Evolutionary conservation across 1,140 invertebrate species (phyloP), one percentile per base, ranked within the genome.

Genomic region (Leptinotarsa undecemlineata): DNA sequence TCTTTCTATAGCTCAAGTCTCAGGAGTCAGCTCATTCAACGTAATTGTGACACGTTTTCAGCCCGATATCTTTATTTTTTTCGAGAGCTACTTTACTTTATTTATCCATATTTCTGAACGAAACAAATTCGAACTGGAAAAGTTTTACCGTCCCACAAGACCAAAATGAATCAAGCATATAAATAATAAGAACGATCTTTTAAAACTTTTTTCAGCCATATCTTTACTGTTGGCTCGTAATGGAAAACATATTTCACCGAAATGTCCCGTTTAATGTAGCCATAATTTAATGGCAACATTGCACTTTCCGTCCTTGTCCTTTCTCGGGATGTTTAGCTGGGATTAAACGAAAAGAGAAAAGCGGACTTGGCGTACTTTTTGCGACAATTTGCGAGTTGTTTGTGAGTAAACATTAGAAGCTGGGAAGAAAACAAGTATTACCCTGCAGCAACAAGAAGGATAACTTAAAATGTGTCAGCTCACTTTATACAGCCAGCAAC

Each of bases 161-260:
- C 75, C 73, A 68, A 73, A 81, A 81, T 78, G 79, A 79, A 79
- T 81, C 79, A 79, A 74, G 76, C 73, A 76, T 77, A 81, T 81
- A 81, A 81, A 81, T 79, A 81, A 79, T 78, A 78, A 72, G 77
- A 81, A 71, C 75, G 76, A 74, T 76, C 74, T 81, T 79, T 77
- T 78, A 79, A 79, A 81, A 74, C 76, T 82, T 82, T 78, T 82
- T 82, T 81, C 74, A 77, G 78, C 75, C 80, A 81, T 82, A 82
- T 82, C 80, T 82, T 82, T 80, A 82, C 79, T 82, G 81, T 77
- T 75, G 78, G 78, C 75, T 80, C 81, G 77, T 82, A 82, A 82
- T 81, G 79, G 79, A 80, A 76, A 76, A 76, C 79, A 81, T 82
- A 82, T 82, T 82, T 82, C 80, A 82, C 79, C 21, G 74, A 74